Evolutionary conservation across 2,113 vertebrate species (phyloP), one percentile per base, ranked within the genome.

Genomic region (Triplophysa siluroides): DNA sequence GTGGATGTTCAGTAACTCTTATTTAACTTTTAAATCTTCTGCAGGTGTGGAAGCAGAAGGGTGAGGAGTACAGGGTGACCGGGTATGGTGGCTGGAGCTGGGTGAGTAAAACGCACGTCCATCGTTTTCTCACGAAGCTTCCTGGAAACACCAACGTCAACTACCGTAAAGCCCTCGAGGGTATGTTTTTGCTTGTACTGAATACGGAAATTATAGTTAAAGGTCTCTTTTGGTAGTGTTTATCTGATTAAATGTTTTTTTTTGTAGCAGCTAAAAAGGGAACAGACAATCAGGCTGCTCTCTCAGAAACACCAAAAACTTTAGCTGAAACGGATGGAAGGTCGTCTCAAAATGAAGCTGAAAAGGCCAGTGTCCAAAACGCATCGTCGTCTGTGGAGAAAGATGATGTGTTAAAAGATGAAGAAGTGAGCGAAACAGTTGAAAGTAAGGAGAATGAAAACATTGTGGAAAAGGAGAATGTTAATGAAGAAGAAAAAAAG

Each of bases 11-110:
- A 38, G 26, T 50, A 66, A 78, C 33, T 4, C 8, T 7, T 43
- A 33, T 60, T 68, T 58, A 33, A 38, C 33, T 38, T 38, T 38
- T 38, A 23, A 78, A 10, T 47, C 4, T 3, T 77, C 26, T 52
- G 19, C 62, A 99, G 98, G 98, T 99, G 85, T 99, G 98, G 98
- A 99, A 99, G 86, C 98, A 99, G 88, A 99, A 99, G 89, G 98
- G 98, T 79, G 98, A 99, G 81, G 98, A 99, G 85, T 99, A 99
- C 80, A 94, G 98, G 77, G 96, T 99, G 79, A 99, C 98, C 0
- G 98, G 98, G 9, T 99, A 98, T 8, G 98, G 97, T 21, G 97
- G 98, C 61, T 99, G 98, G 98, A 96, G 95, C 87, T 99, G 97
- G 97, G 94, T 98, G 88, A 98, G 97, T 88, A 98, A 95, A 90